Percentiles rank a stretch among this genome's conserved stretches.
Evolutionary conservation across 2,113 vertebrate species (phyloP).

Genomic region (Pelodiscus sinensis): DNA sequence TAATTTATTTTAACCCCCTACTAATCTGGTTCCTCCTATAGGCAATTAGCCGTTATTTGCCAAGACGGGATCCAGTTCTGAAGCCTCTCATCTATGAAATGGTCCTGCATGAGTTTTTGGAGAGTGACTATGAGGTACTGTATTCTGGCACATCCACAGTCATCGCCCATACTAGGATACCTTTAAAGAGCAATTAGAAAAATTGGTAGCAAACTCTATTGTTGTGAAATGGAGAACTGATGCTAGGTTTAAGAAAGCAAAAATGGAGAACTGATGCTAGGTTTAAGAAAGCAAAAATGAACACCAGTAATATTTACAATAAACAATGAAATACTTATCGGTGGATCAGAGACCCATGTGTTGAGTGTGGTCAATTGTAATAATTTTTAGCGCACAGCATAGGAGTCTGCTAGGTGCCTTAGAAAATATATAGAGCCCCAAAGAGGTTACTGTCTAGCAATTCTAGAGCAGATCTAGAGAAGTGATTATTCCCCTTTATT

Average conservation of each 20-base stretch:
- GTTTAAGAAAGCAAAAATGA: not conserved
- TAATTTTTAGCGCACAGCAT: not conserved
- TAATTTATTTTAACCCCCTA: not conserved
- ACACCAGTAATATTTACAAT: not conserved
- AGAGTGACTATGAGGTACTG: conserved; percentile 94
- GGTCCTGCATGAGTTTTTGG: conserved; percentile 96
- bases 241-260: not conserved
- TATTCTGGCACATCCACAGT: not conserved
- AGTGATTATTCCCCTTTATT: too few relatives aligned
- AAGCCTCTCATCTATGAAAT: conserved; percentile 98
- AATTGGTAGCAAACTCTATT: not conserved
- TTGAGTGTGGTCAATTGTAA: not conserved
- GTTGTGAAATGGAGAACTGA: not conserved
- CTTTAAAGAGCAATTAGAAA: not conserved
- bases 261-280: not conserved
- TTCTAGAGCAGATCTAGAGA: too few relatives aligned
- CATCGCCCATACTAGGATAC: not conserved
- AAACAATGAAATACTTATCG: not conserved
- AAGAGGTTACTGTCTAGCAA: not conserved
- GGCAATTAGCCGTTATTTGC: conserved; percentile 97
- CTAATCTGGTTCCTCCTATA: conserved; percentile 57
- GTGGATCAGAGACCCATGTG: not conserved
- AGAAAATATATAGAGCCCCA: not conserved
- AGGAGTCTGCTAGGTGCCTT: not conserved
- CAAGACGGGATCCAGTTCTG: conserved; percentile 93